Evolutionary conservation across 2,888 invertebrate species (phyloP), one percentile per base, ranked within the genome.

Genomic region (Catocala nupta): DNA sequence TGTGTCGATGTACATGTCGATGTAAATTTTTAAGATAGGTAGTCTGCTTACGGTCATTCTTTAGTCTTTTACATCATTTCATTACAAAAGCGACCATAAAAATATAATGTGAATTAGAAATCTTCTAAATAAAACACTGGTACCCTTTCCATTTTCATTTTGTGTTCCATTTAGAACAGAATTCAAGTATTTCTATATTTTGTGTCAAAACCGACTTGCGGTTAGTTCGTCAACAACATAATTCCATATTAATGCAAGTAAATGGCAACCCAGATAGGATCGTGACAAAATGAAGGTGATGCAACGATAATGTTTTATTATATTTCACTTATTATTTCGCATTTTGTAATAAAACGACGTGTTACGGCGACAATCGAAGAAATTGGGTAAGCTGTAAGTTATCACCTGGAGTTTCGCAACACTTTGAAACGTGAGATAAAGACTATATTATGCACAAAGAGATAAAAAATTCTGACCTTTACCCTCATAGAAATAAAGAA

Each of bases 241-340:
- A 83, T 82, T 87, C 83, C 84, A 86, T 89, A 87, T 86, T 83
- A 87, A 89, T 84, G 81, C 77, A 81, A 84, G 85, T 87, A 87
- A 88, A 86, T 83, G 84, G 83, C 81, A 86, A 82, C 86, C 86
- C 83, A 87, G 86, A 85, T 87, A 74, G 80, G 73, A 72, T 90
- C 87, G 87, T 91, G 91, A 90, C 88, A 88, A 87, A 89, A 77
- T 66, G 80, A 68, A 73, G 78, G 76, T 90, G 89, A 89, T 85
- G 90, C 83, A 90, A 91, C 74, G 63, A 61, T 61, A 70, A 52
- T 72, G 67, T 55, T 62, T 75, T 70, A 72, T 75, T 64, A 63
- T 75, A 69, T 74, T 77, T 65, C 66, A 64, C 57, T 71, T 68
- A 62, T 73, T 68, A 71, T 70, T 73, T 73, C 72, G 63, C 57